Evolutionary conservation across 2,888 invertebrate genomes (phyloP), one percentile per base, ranked within the genome.

Genomic region (Andrena chrysosceles): DNA sequence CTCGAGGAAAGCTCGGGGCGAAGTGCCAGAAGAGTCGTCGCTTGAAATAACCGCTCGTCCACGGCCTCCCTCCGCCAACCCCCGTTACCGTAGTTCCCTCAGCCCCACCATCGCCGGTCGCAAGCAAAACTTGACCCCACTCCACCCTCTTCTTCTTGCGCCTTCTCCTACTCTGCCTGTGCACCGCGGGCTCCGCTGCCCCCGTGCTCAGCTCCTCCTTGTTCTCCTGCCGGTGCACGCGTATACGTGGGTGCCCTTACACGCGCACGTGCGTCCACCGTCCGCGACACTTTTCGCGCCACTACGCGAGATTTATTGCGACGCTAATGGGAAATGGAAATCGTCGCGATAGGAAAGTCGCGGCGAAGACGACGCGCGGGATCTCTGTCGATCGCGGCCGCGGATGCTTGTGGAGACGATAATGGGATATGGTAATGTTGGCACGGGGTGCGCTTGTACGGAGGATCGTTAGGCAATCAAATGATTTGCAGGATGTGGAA

Each of bases 1-100:
- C 88, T 84, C 87, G 88, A 86, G 85, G 88, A 88, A 88, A 91
- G 92, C 93, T 93, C 91, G 91, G 90, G 92, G 91, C 93, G 89
- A 92, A 93, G 93, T 93, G 93, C 92, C 93, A 91, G 90, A 91
- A 81, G 83, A 81, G 88, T 82, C 87, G 91, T 90, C 86, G 93
- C 93, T 93, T 91, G 93, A 93, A 93, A 93, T 93, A 93, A 93
- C 93, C 91, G 90, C 91, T 90, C 89, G 90, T 85, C 87, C 88
- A 82, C 92, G 91, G 89, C 90, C 90, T 91, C 91, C 91, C 92
- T 90, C 91, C 90, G 89, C 92, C 92, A 92, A 92, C 91, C 93
- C 92, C 82, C 80, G 77, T 84, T 29, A 56, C 83, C 59, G 71
- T 68, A 72, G 77, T 56, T 69, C 42, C 71, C 76, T 77, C 79